phyloP scores from a whole-genome alignment of 2,113 vertebrate genomes.

The Proterorhinus semilunaris region DNA sequence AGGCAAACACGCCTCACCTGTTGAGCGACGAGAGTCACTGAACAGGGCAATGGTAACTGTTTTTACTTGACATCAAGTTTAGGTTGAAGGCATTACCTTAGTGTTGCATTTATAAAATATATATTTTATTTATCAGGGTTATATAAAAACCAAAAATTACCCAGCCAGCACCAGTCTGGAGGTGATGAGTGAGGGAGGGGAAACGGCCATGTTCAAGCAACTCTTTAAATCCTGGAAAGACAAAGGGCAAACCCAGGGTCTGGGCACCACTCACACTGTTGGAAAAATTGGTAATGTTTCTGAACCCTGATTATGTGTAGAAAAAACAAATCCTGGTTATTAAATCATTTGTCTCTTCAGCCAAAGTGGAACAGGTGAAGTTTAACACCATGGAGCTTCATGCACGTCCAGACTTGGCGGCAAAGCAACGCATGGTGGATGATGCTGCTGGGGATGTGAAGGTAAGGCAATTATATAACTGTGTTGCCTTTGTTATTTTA shows the following conservation, averaged over 20 bases:
- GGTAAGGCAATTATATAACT: conserved; percentile 53
- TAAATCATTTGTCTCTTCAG: conserved; percentile 51
- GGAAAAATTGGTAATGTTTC: conserved; percentile 81
- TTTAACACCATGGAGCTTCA: conserved; percentile 87
- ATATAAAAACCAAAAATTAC: conserved; percentile 89
- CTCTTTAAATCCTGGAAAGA: conserved; percentile 87
- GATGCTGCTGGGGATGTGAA: conserved; percentile 83
- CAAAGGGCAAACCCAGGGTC: conserved; percentile 75
- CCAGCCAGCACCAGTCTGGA: conserved; percentile 81
- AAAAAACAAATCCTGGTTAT: not conserved
- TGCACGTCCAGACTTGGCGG: conserved; percentile 84
- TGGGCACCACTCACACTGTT: conserved; percentile 75
- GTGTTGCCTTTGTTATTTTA: not conserved
- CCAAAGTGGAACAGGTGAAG: conserved; percentile 86
- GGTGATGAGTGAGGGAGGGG: conserved; percentile 85
- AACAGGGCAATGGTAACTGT: conserved; percentile 83
- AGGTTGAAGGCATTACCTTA: not conserved
- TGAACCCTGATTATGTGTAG: too few relatives aligned
- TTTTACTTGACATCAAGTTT: not conserved
- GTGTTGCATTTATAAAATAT: too few relatives aligned
- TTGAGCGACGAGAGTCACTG: conserved; percentile 81
- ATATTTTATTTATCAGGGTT: conserved; percentile 71
- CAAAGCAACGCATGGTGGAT: conserved; percentile 88
- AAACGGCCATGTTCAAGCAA: conserved; percentile 90
- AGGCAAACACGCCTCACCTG: conserved; percentile 80